Percentiles rank a stretch among this genome's conserved stretches.
Conservation (phyloP, 2,888 invertebrate species). For the Sceliomorpha sp. region DNA sequence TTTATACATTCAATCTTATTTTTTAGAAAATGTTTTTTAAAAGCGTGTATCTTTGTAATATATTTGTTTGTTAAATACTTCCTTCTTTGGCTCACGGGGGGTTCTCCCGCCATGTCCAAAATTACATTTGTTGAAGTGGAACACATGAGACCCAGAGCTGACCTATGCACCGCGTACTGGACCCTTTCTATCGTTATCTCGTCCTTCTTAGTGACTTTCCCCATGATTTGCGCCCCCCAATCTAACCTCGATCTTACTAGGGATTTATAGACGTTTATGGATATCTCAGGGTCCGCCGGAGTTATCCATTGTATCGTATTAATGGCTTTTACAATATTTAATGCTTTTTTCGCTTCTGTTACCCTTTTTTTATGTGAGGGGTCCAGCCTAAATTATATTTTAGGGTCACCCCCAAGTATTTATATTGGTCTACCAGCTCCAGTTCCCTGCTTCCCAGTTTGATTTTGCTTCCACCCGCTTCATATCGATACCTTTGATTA, state of each 20-base stretch:
- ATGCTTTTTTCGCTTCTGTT: background rate
- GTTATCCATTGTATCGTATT: background rate
- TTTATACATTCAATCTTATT: too few relatives aligned
- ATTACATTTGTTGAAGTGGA: slow-evolving; percentile 4
- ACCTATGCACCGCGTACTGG: background rate
- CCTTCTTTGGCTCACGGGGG: background rate
- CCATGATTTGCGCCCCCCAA: background rate
- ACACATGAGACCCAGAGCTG: background rate
- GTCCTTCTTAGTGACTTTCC: too few relatives aligned
- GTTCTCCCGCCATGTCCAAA: background rate
- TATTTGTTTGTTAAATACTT: slow-evolving; percentile 1
- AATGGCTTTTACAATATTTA: background rate
- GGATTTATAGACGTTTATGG: background rate
- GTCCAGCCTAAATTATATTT: slow-evolving; percentile 2
- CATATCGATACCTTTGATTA: background rate
- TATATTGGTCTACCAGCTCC: background rate
- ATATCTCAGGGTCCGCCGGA: background rate
- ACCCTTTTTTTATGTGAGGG: background rate
- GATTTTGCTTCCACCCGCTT: too few relatives aligned
- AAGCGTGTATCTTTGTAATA: background rate
- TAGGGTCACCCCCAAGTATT: background rate
- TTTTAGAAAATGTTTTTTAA: too few relatives aligned
- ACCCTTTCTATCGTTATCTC: background rate
- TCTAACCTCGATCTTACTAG: background rate
- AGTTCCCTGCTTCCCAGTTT: too few relatives aligned